These are phyloP conservation scores for Tortricodes alternella DNA, from an alignment of 2,888 invertebrate species.

Conservation along the genomic window DNA sequence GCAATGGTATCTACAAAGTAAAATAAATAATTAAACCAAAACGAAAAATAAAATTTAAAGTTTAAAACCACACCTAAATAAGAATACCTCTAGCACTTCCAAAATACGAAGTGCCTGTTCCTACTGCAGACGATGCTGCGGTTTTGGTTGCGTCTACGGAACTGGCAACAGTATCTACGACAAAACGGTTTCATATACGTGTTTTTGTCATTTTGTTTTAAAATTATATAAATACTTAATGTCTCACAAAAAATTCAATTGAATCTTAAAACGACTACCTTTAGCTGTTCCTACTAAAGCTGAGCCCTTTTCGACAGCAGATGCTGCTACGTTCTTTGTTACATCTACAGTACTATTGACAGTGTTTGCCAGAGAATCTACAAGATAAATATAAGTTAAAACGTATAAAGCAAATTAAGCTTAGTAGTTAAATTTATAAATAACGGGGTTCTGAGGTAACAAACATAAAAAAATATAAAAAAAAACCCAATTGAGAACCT, in stretches of 20 bases:
- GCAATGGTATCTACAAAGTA: slow-evolving; percentile 35
- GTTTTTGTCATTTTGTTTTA: too few relatives aligned
- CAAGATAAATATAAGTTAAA: too few relatives aligned
- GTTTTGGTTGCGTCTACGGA: slow-evolving; percentile 59
- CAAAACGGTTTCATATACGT: neutral
- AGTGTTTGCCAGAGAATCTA: slow-evolving; percentile 35
- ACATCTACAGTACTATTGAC: slow-evolving; percentile 34
- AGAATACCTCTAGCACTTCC: slow-evolving; percentile 55
- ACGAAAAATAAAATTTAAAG: neutral
- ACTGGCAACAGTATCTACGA: slow-evolving; percentile 55
- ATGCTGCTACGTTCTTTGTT: slow-evolving; percentile 35
- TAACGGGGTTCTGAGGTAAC: too few relatives aligned
- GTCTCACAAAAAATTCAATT: too few relatives aligned
- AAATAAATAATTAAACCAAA: too few relatives aligned
- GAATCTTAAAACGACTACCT: too few relatives aligned
- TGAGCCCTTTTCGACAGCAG: slow-evolving; percentile 34
- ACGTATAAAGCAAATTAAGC: neutral
- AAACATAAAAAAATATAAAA: too few relatives aligned
- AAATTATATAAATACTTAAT: too few relatives aligned
- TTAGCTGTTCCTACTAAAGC: slow-evolving; percentile 33
- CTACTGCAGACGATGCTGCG: slow-evolving; percentile 51
- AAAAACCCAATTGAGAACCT: too few relatives aligned
- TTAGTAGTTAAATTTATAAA: too few relatives aligned
- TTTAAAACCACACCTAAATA: too few relatives aligned
- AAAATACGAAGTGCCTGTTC: slow-evolving; percentile 47